Percentiles rank a stretch among this genome's conserved stretches.
Conservation (phyloP, 2,113 vertebrate species). For the Sialia sialis region DNA sequence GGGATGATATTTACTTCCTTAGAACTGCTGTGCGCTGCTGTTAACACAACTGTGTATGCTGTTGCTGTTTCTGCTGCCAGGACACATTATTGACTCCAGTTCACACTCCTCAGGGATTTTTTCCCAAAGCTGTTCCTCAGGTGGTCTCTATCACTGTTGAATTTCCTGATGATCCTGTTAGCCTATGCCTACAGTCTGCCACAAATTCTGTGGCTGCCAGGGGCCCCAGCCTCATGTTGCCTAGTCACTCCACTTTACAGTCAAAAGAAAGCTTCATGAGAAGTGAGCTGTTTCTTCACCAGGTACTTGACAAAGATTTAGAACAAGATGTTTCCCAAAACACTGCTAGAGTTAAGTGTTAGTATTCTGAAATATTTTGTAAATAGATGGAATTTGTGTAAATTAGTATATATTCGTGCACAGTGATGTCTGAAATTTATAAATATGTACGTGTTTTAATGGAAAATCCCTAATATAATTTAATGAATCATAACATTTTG, state of each 20-base stretch:
- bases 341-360: not conserved
- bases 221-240: not conserved
- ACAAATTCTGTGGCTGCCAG: not conserved
- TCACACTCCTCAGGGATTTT: not conserved
- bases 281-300: not conserved
- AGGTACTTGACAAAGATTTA: not conserved
- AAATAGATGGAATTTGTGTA: not conserved
- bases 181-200: not conserved
- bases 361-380: not conserved
- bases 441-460: not conserved
- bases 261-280: not conserved
- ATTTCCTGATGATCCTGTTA: not conserved
- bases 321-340: not conserved
- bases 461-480: not conserved
- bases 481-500: not conserved
- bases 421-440: not conserved
- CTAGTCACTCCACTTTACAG: not conserved
- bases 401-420: not conserved
- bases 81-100: not conserved
- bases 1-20: not conserved
- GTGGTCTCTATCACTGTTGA: not conserved
- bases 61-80: not conserved
- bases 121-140: not conserved
- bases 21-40: not conserved
- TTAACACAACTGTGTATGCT: not conserved